Evolutionary conservation across 2,888 invertebrate species (phyloP).

Genomic region (Kryphioiulus occultus): DNA sequence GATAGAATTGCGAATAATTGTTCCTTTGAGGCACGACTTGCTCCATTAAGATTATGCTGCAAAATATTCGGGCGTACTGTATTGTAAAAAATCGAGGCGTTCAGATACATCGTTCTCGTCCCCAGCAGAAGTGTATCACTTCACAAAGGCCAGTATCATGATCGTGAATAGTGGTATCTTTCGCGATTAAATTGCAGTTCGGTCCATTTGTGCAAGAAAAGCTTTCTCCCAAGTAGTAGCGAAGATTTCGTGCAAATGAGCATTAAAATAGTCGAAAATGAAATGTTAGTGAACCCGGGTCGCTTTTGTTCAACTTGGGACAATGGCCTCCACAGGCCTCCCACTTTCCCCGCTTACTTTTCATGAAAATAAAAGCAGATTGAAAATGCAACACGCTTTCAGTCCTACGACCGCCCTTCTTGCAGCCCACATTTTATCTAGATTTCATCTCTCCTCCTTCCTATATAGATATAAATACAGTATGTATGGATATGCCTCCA

Average conservation of each 20-base stretch:
- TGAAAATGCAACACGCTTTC: neutral
- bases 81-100: neutral
- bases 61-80: neutral
- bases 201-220: neutral
- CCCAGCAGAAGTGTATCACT: neutral
- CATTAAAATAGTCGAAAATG: neutral
- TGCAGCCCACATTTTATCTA: slow-evolving; percentile 28
- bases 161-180: slow-evolving; percentile 7
- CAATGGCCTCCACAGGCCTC: slow-evolving; percentile 38
- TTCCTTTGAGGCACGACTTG: neutral
- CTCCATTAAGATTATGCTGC: neutral
- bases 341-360: slow-evolving; percentile 1
- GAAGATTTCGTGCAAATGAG: slow-evolving; percentile 32
- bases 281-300: slow-evolving; percentile 39
- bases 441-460: slow-evolving; percentile 16
- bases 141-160: slow-evolving; percentile 1
- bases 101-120: neutral
- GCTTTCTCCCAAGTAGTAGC: neutral
- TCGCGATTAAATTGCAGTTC: neutral
- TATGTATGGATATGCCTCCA: neutral
- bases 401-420: neutral
- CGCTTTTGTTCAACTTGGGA: slow-evolving; percentile 32
- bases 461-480: neutral
- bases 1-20: slow-evolving; percentile 36
- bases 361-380: slow-evolving; percentile 18